These are phyloP conservation scores for Lordiphosa andalusiaca DNA, from an alignment of 2,888 invertebrate species.

Conservation along the genomic window DNA sequence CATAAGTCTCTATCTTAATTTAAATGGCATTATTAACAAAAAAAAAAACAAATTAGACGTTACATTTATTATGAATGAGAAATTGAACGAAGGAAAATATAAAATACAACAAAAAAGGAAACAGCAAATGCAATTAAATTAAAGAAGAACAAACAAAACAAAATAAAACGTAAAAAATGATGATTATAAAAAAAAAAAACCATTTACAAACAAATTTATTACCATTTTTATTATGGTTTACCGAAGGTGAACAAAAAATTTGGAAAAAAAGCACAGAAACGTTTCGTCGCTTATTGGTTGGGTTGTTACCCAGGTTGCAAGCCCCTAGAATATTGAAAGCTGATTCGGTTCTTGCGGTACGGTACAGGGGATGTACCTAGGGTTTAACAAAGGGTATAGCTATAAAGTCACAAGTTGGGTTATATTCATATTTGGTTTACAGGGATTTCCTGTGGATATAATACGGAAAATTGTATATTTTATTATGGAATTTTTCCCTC, in stretches of 20 bases:
- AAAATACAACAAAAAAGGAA: slow-evolving; percentile 46
- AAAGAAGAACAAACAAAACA: slow-evolving; percentile 34
- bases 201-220: slow-evolving; percentile 41
- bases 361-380: no score
- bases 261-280: neutral
- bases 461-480: no score
- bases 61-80: slow-evolving; percentile 65
- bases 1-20: slow-evolving; percentile 67
- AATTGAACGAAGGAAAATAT: slow-evolving; percentile 52
- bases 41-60: slow-evolving; percentile 72
- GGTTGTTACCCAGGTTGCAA: no score
- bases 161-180: slow-evolving; percentile 67
- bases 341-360: no score
- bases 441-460: no score
- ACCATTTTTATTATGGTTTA: slow-evolving; percentile 51
- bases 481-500: no score
- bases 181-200: slow-evolving; percentile 54
- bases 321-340: no score
- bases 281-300: neutral
- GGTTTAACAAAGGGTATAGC: no score
- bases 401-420: no score
- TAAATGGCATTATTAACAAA: slow-evolving; percentile 38
- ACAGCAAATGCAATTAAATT: slow-evolving; percentile 65
- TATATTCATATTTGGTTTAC: no score
- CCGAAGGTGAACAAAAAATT: neutral